Evolutionary conservation across 2,797 vertebrate species (phyloP).

Genomic region (Alca torda): DNA sequence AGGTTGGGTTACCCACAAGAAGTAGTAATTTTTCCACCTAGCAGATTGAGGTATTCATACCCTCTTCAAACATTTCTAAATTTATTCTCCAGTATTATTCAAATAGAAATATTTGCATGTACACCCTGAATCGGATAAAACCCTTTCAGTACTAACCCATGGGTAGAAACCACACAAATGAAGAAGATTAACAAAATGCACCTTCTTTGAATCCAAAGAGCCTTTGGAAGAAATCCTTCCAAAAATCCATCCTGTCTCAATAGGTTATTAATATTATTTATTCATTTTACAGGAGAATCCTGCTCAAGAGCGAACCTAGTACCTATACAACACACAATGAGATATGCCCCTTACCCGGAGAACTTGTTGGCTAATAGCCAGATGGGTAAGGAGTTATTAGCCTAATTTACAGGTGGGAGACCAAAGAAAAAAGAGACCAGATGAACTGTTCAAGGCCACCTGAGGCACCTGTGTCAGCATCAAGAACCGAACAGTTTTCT

Average conservation of each 20-base stretch:
- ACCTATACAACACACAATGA: background rate
- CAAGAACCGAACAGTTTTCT: background rate
- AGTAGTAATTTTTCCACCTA: constrained; percentile 80
- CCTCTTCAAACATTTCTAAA: constrained; percentile 81
- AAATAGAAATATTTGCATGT: constrained; percentile 79
- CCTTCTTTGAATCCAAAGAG: constrained; percentile 11
- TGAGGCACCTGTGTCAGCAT: background rate
- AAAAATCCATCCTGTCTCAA: background rate
- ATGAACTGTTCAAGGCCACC: background rate
- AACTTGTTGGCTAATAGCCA: background rate
- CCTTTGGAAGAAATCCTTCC: background rate
- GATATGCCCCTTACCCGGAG: background rate
- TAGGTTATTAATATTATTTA: background rate
- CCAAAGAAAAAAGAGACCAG: background rate
- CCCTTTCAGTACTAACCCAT: constrained; percentile 62
- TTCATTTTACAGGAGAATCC: background rate
- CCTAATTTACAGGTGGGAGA: background rate
- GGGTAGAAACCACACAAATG: constrained; percentile 69
- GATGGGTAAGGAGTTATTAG: background rate
- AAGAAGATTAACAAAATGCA: constrained; percentile 66
- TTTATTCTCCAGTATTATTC: constrained; percentile 80
- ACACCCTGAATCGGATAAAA: constrained; percentile 69
- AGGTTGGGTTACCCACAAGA: constrained; percentile 79
- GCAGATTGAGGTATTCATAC: constrained; percentile 79
- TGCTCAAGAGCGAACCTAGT: background rate